Evolutionary conservation across 2,113 vertebrate genomes (phyloP).

Genomic region (Alethe diademata): DNA sequence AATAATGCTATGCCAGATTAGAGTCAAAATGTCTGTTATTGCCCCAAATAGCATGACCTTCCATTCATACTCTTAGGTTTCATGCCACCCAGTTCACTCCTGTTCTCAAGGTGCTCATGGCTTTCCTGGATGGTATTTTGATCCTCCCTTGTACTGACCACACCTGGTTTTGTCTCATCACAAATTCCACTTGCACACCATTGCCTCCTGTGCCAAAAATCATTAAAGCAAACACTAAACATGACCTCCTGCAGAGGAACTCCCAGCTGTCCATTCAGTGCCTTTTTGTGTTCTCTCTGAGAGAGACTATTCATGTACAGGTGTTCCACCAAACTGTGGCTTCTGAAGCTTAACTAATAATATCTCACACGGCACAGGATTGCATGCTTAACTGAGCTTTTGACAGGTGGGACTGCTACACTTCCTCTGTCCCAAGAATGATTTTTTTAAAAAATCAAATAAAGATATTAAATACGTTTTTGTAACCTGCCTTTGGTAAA

Average conservation of each 20-base stretch:
- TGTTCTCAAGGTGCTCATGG: background rate
- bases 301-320: constrained; percentile 22
- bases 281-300: constrained; percentile 6
- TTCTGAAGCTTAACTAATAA: constrained; percentile 22
- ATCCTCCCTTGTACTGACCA: constrained; percentile 32
- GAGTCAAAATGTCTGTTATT: background rate
- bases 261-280: constrained; percentile 33
- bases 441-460: background rate
- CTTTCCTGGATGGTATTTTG: constrained; percentile 41
- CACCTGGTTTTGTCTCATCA: constrained; percentile 51
- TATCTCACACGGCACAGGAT: background rate
- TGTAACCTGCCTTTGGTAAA: constrained; percentile 16
- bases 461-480: constrained; percentile 10
- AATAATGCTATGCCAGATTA: background rate
- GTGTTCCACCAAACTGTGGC: background rate
- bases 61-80: constrained; percentile 16
- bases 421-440: background rate
- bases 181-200: constrained; percentile 45
- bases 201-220: constrained; percentile 42
- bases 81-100: background rate
- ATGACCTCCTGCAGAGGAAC: background rate
- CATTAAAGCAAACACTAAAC: constrained; percentile 43
- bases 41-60: background rate
- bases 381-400: background rate
- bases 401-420: background rate